Evolutionary conservation across 2,888 invertebrate species (phyloP).

Genomic region (Nasonovia ribisnigri): DNA sequence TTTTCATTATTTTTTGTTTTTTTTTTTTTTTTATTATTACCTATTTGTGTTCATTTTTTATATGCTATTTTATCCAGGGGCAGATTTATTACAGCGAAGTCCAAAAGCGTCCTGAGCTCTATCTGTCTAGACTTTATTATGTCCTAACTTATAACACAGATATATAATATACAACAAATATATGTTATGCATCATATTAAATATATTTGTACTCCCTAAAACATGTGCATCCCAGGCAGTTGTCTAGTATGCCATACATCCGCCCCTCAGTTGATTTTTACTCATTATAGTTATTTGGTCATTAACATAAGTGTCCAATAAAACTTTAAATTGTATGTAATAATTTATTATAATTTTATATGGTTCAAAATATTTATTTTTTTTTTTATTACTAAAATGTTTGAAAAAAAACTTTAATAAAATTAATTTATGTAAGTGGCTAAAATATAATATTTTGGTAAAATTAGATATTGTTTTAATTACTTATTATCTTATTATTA

Average conservation of each 20-base stretch:
- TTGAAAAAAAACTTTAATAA: neutral
- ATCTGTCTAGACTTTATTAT: neutral
- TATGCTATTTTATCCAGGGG: constrained; percentile 7
- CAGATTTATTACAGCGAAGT: neutral
- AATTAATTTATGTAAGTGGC: neutral
- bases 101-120: neutral
- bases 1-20: neutral
- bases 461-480: constrained; percentile 28
- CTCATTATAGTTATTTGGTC: neutral
- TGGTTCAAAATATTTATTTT: neutral
- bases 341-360: constrained; percentile 16
- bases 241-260: neutral
- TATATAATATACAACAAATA: neutral
- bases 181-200: neutral
- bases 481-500: constrained; percentile 27
- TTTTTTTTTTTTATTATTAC: constrained; percentile 33
- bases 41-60: constrained; percentile 62
- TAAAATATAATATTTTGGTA: constrained; percentile 13
- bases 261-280: neutral
- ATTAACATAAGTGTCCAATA: neutral
- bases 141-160: neutral
- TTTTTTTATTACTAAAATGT: neutral
- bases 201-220: neutral
- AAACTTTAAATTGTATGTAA: neutral
- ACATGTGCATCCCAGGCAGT: neutral